A percentile compares a stretch with the other conserved stretches of the same genome.
Evolutionary conservation across 1,140 invertebrate species (phyloP).

Genomic region (Dinoponera quadriceps): DNA sequence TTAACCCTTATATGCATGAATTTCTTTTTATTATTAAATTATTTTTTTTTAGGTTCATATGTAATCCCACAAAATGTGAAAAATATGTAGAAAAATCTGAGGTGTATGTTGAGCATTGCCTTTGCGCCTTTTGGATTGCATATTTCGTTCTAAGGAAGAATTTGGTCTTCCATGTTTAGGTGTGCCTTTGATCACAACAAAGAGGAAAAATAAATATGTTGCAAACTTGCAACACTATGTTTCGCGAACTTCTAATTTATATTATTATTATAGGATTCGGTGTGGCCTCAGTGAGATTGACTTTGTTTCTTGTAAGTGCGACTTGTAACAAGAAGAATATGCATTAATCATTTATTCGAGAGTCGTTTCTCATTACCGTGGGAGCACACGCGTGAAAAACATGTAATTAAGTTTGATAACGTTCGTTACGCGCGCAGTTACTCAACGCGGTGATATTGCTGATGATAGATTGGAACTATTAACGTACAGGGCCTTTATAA

Average conservation of each 20-base stretch:
- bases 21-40: no score
- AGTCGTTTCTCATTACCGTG: slow-evolving; percentile 7
- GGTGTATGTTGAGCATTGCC: no score
- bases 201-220: no score
- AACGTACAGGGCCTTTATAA: not conserved
- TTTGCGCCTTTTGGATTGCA: no score
- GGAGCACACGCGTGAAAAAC: not conserved
- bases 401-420: slow-evolving; percentile 13
- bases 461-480: not conserved
- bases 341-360: not conserved
- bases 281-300: not conserved
- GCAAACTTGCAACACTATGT: no score
- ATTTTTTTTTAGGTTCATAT: no score
- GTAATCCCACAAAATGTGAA: no score
- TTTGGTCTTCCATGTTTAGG: no score
- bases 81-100: no score
- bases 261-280: slow-evolving; percentile 37
- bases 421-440: not conserved
- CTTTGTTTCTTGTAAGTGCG: slow-evolving; percentile 17
- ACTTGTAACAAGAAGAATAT: not conserved
- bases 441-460: not conserved
- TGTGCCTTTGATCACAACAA: no score
- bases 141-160: no score
- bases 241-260: slow-evolving; percentile 38
- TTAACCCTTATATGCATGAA: no score